A percentile compares a stretch with the other conserved stretches of the same genome.
phyloP scores from a whole-genome alignment of 2,797 vertebrate species.

The Taeniopygia guttata region DNA sequence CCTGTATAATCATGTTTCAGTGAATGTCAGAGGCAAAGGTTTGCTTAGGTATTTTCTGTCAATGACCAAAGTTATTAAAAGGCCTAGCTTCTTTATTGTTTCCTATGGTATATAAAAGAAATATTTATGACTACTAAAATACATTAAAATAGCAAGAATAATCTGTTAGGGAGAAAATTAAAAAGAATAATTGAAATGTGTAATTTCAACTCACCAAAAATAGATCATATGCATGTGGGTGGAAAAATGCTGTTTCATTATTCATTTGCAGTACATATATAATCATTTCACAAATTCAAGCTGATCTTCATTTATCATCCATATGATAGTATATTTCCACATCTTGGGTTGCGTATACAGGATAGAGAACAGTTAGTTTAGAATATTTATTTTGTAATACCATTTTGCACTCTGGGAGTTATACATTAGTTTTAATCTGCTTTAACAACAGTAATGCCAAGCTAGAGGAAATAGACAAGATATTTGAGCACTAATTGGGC shows the following conservation, averaged over 20 bases:
- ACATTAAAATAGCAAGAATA: background rate
- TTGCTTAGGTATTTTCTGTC: background rate
- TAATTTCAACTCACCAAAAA: conserved; percentile 31
- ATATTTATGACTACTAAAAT: background rate
- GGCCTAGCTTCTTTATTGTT: background rate
- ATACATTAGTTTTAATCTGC: conserved; percentile 36
- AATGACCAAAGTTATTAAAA: background rate
- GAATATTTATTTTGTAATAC: conserved; percentile 52
- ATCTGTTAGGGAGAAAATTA: background rate
- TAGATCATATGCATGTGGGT: conserved; percentile 15
- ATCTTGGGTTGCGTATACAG: background rate
- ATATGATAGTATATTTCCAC: background rate
- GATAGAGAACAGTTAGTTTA: conserved; percentile 6
- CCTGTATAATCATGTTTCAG: background rate
- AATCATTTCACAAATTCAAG: conserved; percentile 34
- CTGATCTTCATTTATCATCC: conserved; percentile 21
- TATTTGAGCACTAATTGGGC: conserved; percentile 33
- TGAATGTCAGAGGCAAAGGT: background rate
- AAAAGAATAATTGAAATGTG: conserved; percentile 3
- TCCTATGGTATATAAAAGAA: background rate
- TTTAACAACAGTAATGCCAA: conserved; percentile 21
- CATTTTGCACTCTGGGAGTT: conserved; percentile 37
- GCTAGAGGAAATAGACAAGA: conserved; percentile 26
- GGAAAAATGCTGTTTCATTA: conserved; percentile 45
- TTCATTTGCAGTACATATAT: conserved; percentile 31